Evolutionary conservation across 2,113 vertebrate genomes (phyloP), one percentile per base, ranked within the genome.

Genomic region (Hyperopisus bebe): DNA sequence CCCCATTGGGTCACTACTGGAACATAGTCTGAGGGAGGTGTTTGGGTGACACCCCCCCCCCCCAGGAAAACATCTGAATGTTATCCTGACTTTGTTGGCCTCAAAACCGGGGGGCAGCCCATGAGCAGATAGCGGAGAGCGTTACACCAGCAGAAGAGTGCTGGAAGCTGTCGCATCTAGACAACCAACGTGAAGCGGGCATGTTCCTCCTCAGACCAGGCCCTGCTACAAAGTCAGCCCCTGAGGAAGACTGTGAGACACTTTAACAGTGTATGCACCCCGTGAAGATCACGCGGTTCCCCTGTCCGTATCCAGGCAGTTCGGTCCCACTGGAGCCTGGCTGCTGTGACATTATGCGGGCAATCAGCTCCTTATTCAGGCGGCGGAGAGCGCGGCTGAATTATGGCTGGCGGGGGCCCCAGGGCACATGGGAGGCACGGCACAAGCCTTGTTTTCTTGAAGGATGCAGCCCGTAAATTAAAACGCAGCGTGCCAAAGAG

Each of bases 281-380:
- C 88, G 80, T 90, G 90, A 92, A 94, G 92, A 93, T 92, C 92
- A 89, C 3, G 10, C 66, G 90, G 93, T 94, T 95, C 94, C 95
- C 94, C 92, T 87, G 70, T 89, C 91, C 62, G 62, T 70, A 70
- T 70, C 62, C 62, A 70, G 27, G 62, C 62, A 70, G 62, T 11
- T 9, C 10, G 10, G 62, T 70, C 62, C 62, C 62, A 27, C 93
- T 95, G 92, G 92, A 50, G 93, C 94, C 94, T 93, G 94, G 95
- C 91, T 92, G 92, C 93, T 90, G 13, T 31, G 92, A 95, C 94
- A 95, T 95, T 94, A 95, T 94, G 93, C 94, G 90, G 91, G 88
- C 94, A 93, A 93, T 94, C 94, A 94, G 92, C 80, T 48, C 70
- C 70, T 87, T 82, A 89, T 85, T 89, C 90, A 92, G 82, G 91